Conservation (phyloP, 64 coral and sea anemone species). For the Acropora yongei region DNA sequence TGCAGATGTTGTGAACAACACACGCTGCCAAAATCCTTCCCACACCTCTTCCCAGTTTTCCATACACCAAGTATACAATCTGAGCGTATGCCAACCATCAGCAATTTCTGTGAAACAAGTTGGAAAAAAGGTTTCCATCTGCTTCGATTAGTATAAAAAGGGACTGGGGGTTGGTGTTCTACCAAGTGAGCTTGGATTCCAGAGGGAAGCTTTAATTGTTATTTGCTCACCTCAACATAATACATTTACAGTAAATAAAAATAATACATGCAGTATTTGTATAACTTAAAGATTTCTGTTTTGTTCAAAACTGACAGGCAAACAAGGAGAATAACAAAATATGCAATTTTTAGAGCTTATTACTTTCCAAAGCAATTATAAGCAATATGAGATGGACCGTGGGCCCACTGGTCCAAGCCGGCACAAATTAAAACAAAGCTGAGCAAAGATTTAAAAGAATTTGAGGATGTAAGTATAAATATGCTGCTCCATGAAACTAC, state of each 20-base stretch:
- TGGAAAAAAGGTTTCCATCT: background rate
- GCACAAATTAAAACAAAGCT: background rate
- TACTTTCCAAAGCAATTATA: constrained; percentile 5
- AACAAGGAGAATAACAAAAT: background rate
- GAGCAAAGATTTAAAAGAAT: background rate
- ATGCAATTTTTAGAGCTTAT: background rate
- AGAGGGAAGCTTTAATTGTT: too few species aligned
- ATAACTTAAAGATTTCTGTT: background rate
- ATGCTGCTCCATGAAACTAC: background rate
- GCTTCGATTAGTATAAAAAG: too few species aligned
- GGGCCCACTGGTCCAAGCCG: background rate
- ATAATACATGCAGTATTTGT: too few species aligned
- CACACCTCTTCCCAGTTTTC: constrained; percentile 25
- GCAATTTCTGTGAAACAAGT: background rate
- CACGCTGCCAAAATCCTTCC: constrained; percentile 4
- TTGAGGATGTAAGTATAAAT: background rate
- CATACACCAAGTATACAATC: constrained; percentile 33
- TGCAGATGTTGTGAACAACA: background rate
- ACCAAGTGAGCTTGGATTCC: too few species aligned
- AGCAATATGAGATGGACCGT: background rate
- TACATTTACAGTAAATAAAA: too few species aligned
- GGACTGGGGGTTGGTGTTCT: too few species aligned
- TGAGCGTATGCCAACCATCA: constrained; percentile 19
- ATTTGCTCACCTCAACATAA: too few species aligned
- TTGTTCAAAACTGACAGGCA: background rate